Evolutionary conservation across 2,113 vertebrate species (phyloP).

Genomic region (Notiomystis cincta): DNA sequence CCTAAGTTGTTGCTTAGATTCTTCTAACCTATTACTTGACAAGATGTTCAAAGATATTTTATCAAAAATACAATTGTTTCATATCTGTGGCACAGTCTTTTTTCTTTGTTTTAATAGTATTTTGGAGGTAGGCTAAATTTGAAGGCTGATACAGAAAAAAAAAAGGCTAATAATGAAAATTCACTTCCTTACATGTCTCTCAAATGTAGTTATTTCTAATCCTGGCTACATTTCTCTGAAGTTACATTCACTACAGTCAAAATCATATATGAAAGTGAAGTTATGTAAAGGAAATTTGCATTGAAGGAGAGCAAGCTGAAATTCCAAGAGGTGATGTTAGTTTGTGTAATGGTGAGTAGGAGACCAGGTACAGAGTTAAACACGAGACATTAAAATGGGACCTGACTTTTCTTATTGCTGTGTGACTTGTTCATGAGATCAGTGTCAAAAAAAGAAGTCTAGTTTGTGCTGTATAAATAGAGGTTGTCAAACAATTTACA

Average conservation of each 20-base stretch:
- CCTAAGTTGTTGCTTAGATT: neutral
- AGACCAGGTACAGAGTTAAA: neutral
- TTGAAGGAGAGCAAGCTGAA: neutral
- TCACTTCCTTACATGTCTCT: neutral
- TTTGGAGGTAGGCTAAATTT: neutral
- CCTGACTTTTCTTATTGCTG: neutral
- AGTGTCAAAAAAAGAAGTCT: neutral
- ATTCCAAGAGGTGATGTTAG: neutral
- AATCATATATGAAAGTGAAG: neutral
- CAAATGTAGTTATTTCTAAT: neutral
- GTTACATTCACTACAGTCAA: fast-evolving
- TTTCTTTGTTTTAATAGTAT: neutral
- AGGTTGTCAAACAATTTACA: neutral
- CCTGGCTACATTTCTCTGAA: neutral
- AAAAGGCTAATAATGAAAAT: neutral
- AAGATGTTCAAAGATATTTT: neutral
- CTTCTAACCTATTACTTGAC: neutral
- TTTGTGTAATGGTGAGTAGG: neutral
- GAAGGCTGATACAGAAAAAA: neutral
- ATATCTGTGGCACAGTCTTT: neutral
- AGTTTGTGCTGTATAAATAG: neutral
- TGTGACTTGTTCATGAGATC: neutral
- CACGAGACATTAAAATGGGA: neutral
- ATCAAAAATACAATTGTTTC: neutral
- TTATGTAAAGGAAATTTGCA: neutral